Percentiles rank a stretch among this genome's conserved stretches.
phyloP scores from a whole-genome alignment of 1,140 invertebrate genomes.

The Laupala kohalensis region DNA sequence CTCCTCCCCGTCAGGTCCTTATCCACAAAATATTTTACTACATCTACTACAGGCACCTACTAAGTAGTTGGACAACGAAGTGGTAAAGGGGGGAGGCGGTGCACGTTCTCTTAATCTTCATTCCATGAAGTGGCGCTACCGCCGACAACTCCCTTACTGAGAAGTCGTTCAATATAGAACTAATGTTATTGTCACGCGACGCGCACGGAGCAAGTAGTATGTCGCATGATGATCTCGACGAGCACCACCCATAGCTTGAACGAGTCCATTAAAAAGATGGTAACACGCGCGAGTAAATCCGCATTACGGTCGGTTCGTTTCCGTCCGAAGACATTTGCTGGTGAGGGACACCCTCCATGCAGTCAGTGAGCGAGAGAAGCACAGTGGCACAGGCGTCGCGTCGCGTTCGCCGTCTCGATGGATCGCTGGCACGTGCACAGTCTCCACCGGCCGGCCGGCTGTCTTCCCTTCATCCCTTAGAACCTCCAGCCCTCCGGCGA shows the following conservation, averaged over 20 bases:
- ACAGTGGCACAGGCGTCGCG: not conserved
- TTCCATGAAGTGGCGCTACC: not conserved
- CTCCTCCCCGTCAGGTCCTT: too few relatives aligned
- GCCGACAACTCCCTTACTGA: too few relatives aligned
- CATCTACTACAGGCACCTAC: too few relatives aligned
- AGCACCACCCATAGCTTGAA: not conserved
- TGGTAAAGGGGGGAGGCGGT: not conserved
- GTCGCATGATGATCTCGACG: too few relatives aligned
- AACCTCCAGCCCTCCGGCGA: too few relatives aligned
- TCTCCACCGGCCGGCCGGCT: not conserved
- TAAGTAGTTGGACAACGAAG: too few relatives aligned
- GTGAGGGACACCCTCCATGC: too few relatives aligned
- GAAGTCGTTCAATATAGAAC: not conserved
- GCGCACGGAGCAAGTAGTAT: too few relatives aligned
- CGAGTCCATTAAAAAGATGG: not conserved
- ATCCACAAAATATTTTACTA: too few relatives aligned
- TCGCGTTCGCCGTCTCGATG: not conserved
- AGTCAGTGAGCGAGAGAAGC: not conserved
- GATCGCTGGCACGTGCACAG: not conserved
- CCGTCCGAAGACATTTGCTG: too few relatives aligned
- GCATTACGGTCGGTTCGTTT: not conserved
- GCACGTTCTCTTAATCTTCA: not conserved
- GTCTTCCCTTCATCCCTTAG: too few relatives aligned
- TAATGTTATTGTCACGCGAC: not conserved
- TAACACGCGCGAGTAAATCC: not conserved